phyloP scores from a whole-genome alignment of 1,140 invertebrate genomes.

The Neomicropteryx cornuta region DNA sequence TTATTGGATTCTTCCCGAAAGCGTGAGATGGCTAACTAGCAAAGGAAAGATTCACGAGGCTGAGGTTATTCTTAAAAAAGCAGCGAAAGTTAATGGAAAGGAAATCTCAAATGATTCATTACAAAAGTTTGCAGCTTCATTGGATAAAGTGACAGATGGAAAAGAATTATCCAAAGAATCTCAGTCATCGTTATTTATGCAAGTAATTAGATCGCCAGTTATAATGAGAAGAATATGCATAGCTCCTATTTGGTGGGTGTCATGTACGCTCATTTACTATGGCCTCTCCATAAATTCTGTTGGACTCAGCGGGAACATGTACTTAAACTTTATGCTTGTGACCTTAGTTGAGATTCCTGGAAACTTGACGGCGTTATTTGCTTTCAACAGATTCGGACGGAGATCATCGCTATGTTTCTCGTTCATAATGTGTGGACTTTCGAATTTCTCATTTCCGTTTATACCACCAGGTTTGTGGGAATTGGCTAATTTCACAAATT shows the following conservation, averaged over 20 bases:
- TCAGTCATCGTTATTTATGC: too few species aligned
- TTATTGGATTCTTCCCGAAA: conserved; percentile 50
- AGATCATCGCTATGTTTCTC: conserved; percentile 43
- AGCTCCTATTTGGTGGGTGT: conserved; percentile 61
- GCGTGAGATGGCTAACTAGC: conserved; percentile 70
- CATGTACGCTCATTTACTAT: conserved; percentile 67
- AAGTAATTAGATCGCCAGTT: conserved; percentile 41
- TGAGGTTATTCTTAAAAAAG: conserved; percentile 44
- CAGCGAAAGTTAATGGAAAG: conserved; percentile 52
- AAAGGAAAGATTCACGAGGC: conserved; percentile 55
- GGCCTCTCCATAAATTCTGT: conserved; percentile 71
- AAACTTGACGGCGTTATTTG: conserved; percentile 48
- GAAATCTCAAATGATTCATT: conserved; percentile 41
- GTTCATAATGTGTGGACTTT: conserved; percentile 46
- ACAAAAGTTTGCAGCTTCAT: too few species aligned
- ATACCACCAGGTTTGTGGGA: too few species aligned
- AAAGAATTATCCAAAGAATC: too few species aligned
- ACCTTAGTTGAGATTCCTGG: conserved; percentile 59
- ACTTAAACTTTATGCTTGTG: conserved; percentile 59
- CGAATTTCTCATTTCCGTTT: conserved; percentile 31
- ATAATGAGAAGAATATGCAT: conserved; percentile 50
- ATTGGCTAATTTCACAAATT: too few species aligned
- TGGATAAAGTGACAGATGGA: too few species aligned
- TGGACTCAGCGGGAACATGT: conserved; percentile 57
- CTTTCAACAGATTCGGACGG: conserved; percentile 51